Evolutionary conservation across 2,888 invertebrate species (phyloP), one percentile per base, ranked within the genome.

Genomic region (Tetramorium bicarinatum): DNA sequence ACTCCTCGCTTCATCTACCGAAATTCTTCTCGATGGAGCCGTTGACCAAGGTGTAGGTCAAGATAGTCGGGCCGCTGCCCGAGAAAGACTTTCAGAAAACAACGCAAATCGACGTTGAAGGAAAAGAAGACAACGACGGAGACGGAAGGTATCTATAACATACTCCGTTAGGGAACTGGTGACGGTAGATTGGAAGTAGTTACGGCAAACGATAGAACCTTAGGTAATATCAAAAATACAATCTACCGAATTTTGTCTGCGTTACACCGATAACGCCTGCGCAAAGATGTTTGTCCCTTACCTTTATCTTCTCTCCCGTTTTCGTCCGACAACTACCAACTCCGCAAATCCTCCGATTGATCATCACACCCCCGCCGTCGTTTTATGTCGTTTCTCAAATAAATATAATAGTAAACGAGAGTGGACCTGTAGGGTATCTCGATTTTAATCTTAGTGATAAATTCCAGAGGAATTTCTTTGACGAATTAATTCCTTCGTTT

Each of bases 161-260:
- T 52, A 52, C 29, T 25, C 62, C 66, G 67, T 85, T 83, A 83
- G 74, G 54, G 44, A 56, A 47, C 56, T 72, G 59, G 25, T 25
- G 72, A 61, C 74, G 59, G 64, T 83, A 87, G 86, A 90, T 90
- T 90, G 90, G 61, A 86, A 84, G 69, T 82, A 83, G 88, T 89
- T 89, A 86, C 82, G 82, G 56, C 52, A n/a, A 59, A 84, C 84
- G 88, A 87, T 87, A 13, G 38, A 74, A 13, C 8, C 54, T 49
- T 83, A 76, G 54, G 41, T 82, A 89, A 82, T 82, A 80, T 74
- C 59, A 77, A 82, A 85, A 86, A 88, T 80, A 87, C 87, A 85
- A 87, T 91, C 80, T 59, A 85, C 82, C 44, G 75, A 86, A 86
- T 89, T 85, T 84, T 75, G 83, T 49, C 61, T 25, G 44, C 11